A percentile compares a stretch with the other conserved stretches of the same genome.
Conservation (phyloP, 2,888 invertebrate genomes). For the Masnerella sp. region DNA sequence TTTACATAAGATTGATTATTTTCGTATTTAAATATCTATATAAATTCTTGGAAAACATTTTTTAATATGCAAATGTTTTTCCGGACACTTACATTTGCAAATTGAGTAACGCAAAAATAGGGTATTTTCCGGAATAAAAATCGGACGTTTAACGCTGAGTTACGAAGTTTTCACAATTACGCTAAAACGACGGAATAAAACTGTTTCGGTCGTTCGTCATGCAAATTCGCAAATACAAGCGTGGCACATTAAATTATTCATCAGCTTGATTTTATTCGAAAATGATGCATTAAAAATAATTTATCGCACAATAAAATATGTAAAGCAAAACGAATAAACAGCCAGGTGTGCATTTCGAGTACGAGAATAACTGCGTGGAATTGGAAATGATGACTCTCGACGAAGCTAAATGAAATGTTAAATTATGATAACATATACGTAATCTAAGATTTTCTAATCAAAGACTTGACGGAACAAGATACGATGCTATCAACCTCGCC, state of each 20-base stretch:
- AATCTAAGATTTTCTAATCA: constrained; percentile 56
- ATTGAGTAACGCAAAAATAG: no score
- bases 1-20: no score
- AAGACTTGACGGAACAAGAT: constrained; percentile 32
- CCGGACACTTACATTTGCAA: no score
- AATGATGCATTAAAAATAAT: constrained; percentile 13
- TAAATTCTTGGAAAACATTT: no score
- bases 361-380: constrained; percentile 5
- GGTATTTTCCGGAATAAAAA: no score
- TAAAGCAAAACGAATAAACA: constrained; percentile 25
- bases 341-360: constrained; percentile 2
- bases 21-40: no score
- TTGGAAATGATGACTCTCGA: constrained; percentile 7
- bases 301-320: constrained; percentile 24
- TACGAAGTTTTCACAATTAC: no score
- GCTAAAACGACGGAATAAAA: no score
- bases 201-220: no score
- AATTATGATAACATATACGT: constrained; percentile 49
- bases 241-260: constrained; percentile 20
- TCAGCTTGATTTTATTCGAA: constrained; percentile 18
- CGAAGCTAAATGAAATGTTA: constrained; percentile 33
- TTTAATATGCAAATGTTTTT: no score
- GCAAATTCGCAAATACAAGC: no score
- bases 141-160: no score
- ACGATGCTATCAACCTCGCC: constrained; percentile 39